Base-by-base conservation (phyloP, 2,113 vertebrate species). In the Toxostoma redivivum region DNA sequence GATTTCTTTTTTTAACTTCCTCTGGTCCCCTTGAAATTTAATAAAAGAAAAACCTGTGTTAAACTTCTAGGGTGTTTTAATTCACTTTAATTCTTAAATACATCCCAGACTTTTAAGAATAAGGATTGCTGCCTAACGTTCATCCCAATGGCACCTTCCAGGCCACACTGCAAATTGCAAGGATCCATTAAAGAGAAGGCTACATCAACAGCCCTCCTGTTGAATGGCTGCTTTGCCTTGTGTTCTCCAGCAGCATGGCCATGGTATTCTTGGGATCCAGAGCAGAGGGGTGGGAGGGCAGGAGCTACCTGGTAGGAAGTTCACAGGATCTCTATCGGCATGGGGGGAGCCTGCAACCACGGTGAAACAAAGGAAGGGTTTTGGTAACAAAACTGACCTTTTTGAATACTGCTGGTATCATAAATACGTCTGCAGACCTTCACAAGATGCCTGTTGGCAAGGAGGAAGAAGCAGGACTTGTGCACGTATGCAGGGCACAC, bases 151-250 rank as follows among this genome's bases (percentile, higher is more conserved):
- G 25, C 57, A 72, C 20, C 21, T 64, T 67, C 44, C 65, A 51
- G 70, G 22, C 54, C 31, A 50, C 15, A 28, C 25, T 91, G 65
- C 38, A 77, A 47, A 60, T 10, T 57, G 11, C 37, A 66, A 42
- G 58, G 48, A 21, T n/a, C 54, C 10, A 1, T 42, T 66, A 47
- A 40, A 44, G 38, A 62, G 48, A 56, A 66, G 28, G 12, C 44
- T 54, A 12, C 47, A 35, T 2, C 10, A 84, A n/a, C 7, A 8
- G 30, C 40, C 70, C n/a, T 74, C 24, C 30, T 37, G 19, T 14
- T 6, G 1, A 0, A 6, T 1, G 6, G 25, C 64, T 2, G 2
- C 64, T 78, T 70, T 12, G 3, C 27, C 19, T 28, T 3, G 0
- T 17, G 78, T 38, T 82, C 50, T 44, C 0, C 2, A 40, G 50